Conservation (phyloP, 2,888 invertebrate genomes). For the Achlya flavicornis region DNA sequence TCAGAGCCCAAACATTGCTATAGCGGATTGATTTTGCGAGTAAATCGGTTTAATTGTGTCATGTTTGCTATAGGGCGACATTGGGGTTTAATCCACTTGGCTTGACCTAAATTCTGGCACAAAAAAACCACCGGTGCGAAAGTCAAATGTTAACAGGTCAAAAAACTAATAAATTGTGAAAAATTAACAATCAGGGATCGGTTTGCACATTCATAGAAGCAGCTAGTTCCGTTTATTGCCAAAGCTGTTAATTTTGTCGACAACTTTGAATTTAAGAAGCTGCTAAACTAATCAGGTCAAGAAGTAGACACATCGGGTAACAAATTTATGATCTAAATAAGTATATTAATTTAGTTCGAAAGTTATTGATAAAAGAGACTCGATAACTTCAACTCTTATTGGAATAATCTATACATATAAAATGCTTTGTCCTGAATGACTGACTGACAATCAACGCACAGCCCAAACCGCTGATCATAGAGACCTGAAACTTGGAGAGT, state of each 20-base stretch:
- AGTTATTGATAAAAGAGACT: too few species aligned
- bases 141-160: background rate
- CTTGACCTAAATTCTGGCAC: background rate
- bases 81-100: conserved; percentile 1
- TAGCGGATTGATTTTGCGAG: conserved; percentile 6
- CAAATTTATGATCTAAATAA: too few species aligned
- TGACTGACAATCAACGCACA: too few species aligned
- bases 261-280: too few species aligned
- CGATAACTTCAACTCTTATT: too few species aligned
- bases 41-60: conserved; percentile 8
- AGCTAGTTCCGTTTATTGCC: background rate
- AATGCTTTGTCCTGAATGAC: too few species aligned
- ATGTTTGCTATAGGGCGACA: conserved; percentile 8
- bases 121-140: background rate
- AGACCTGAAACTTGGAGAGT: too few species aligned
- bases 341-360: too few species aligned
- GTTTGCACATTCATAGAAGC: background rate
- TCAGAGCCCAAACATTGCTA: conserved; percentile 10
- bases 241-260: background rate
- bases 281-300: too few species aligned
- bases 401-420: too few species aligned
- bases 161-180: background rate
- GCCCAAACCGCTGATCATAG: too few species aligned
- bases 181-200: background rate
- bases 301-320: too few species aligned